Evolutionary conservation across 2,797 vertebrate species (phyloP).

Genomic region (Hybognathus amarus): DNA sequence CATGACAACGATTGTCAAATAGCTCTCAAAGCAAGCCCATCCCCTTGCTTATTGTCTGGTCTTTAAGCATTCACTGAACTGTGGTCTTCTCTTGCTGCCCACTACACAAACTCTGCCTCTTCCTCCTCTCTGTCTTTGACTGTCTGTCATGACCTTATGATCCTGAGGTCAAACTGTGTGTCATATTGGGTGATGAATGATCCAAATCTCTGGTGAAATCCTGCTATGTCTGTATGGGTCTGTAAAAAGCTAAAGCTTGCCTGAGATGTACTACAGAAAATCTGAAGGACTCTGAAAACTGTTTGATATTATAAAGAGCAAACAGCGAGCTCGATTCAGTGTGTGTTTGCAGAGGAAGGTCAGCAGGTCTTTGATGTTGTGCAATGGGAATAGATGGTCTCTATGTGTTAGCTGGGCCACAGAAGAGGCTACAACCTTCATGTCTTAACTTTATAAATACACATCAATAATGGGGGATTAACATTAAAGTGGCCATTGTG

Average conservation of each 20-base stretch:
- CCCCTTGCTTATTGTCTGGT: conserved; percentile 50
- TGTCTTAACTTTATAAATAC: conserved; percentile 53
- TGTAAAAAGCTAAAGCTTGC: conserved; percentile 3
- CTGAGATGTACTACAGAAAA: neutral
- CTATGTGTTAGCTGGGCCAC: conserved; percentile 33
- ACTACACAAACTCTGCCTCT: conserved; percentile 20
- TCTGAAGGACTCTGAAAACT: conserved; percentile 8
- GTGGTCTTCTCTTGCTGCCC: conserved; percentile 54
- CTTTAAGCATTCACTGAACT: conserved; percentile 35
- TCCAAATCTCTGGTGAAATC: neutral
- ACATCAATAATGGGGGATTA: neutral
- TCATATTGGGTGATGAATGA: conserved; percentile 23
- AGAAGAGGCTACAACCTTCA: conserved; percentile 55
- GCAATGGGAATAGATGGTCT: conserved; percentile 52
- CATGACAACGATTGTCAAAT: conserved; percentile 64
- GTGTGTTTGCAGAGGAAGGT: conserved; percentile 28
- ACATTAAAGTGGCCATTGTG: too few relatives aligned
- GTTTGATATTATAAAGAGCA: conserved; percentile 7
- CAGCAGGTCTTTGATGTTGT: conserved; percentile 55
- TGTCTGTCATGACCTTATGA: conserved; percentile 38
- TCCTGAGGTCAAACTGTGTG: conserved; percentile 45
- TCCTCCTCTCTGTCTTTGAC: conserved; percentile 30
- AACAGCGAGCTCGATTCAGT: conserved; percentile 10
- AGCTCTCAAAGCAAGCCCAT: conserved; percentile 56
- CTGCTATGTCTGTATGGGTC: conserved; percentile 25